Evolutionary conservation across 1,140 invertebrate species (phyloP), one percentile per base, ranked within the genome.

Genomic region (Nebria ingens): DNA sequence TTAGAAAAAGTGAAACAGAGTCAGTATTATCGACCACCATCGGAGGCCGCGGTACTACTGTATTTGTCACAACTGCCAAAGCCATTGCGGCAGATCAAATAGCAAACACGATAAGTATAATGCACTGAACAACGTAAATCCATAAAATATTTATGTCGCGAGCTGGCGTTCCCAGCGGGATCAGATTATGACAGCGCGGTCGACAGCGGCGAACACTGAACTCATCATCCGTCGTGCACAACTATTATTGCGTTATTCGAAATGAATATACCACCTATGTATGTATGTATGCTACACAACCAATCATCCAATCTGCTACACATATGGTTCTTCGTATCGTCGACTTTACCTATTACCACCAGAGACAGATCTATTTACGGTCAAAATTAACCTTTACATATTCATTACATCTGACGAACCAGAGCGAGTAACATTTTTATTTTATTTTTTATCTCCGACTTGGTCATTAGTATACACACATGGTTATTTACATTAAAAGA

Each of bases 51-150:
- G 40, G 40, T 45, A 11, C 40, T 11, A 29, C 13, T 29, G 40
- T 45, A 45, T 45, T 45, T 45, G 40, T 45, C 40, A 45, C 40
- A 45, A 45, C 6, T 34, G 25, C 25, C 25, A 34, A 34, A 34
- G 25, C 54, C 51, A 60, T 62, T 54, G 56, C 60, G 59, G 57
- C 61, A 62, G 67, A 67, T 69, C 66, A 66, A 67, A 68, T 66
- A 67, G 59, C 65, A 64, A 68, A 68, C 64, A 67, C 57, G 67
- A 68, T 68, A 69, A 69, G 66, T 65, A 68, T 69, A 69, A 69
- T 69, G 66, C 66, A 68, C 61, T 59, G 64, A 65, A 69, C 67
- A 69, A 66, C 66, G 66, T 69, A 69, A 69, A 69, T 69, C 67
- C 66, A 69, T 69, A 69, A 69, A 69, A 69, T 69, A 69, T 69